Conservation (phyloP, 64 coral and sea anemone genomes). For the Stylophora pistillata region DNA sequence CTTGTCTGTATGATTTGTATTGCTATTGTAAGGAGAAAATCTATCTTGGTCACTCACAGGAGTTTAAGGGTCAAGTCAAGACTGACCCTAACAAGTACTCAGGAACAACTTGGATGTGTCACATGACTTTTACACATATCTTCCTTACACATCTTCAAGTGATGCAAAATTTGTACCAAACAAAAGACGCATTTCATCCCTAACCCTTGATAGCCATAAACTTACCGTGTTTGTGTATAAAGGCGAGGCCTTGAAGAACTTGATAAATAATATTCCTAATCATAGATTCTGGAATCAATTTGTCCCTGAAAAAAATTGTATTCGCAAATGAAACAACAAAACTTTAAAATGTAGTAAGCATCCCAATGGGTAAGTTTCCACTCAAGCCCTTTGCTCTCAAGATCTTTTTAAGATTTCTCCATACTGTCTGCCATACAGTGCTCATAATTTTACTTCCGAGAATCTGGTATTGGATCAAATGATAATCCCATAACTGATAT, state of each 20-base stretch:
- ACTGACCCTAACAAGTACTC: too few relatives aligned
- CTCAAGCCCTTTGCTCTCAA: too few relatives aligned
- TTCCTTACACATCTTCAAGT: background rate
- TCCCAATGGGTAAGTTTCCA: background rate
- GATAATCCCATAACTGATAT: too few relatives aligned
- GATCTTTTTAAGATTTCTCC: too few relatives aligned
- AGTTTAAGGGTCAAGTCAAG: too few relatives aligned
- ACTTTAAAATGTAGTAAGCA: background rate
- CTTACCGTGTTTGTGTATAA: conserved; percentile 99
- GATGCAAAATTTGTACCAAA: background rate
- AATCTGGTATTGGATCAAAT: too few relatives aligned
- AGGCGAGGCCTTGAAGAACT: conserved; percentile 93
- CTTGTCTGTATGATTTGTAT: too few relatives aligned
- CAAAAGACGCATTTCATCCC: background rate
- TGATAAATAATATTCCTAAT: conserved; percentile 98
- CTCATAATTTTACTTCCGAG: too few relatives aligned
- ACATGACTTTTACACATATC: background rate
- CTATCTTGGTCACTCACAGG: too few relatives aligned
- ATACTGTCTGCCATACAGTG: too few relatives aligned
- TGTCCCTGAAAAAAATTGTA: conserved; percentile 64
- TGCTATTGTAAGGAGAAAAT: too few relatives aligned
- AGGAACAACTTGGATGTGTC: too few relatives aligned
- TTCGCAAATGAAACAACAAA: background rate
- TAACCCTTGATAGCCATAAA: background rate
- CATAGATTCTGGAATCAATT: conserved; percentile 85